These are phyloP conservation scores for Borostomias antarcticus DNA, from an alignment of 2,797 vertebrate genomes.

Conservation along the genomic window DNA sequence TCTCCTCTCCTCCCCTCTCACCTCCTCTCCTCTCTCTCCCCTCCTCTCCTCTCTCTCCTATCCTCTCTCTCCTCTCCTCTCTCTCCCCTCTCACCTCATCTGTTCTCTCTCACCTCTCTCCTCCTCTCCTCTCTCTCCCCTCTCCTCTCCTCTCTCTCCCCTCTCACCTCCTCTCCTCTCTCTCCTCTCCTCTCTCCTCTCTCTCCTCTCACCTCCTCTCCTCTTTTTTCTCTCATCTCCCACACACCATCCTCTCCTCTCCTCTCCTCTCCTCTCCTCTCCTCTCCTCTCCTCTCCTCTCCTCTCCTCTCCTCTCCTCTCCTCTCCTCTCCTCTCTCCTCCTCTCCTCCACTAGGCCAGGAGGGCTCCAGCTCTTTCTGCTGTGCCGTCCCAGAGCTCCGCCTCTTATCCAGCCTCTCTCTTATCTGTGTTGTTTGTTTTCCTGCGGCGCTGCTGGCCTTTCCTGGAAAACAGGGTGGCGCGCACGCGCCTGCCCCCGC, in stretches of 20 bases:
- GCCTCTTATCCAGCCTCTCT: slow-evolving; percentile 67
- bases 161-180: too few species aligned
- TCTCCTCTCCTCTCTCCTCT: too few species aligned
- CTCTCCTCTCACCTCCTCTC: too few species aligned
- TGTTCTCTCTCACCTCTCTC: too few species aligned
- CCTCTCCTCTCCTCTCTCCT: slow-evolving; percentile 31
- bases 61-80: not conserved
- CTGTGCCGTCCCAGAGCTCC: slow-evolving; percentile 54
- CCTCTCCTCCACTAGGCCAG: slow-evolving; percentile 37
- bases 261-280: slow-evolving; percentile 34
- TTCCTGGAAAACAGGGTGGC: slow-evolving; percentile 77
- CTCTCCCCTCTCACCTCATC: too few species aligned
- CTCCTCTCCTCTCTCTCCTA: slow-evolving; percentile 40
- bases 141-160: too few species aligned
- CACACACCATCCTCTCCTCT: slow-evolving; percentile 14
- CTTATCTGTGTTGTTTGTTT: slow-evolving; percentile 79
- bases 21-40: slow-evolving; percentile 55
- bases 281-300: slow-evolving; percentile 56
- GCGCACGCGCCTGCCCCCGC: slow-evolving; percentile 62
- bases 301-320: slow-evolving; percentile 16
- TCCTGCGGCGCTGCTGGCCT: slow-evolving; percentile 64
- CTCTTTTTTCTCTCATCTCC: slow-evolving; percentile 51
- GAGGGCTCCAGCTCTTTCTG: slow-evolving; percentile 44
- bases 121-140: too few species aligned
- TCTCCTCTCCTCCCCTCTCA: slow-evolving; percentile 51